These are phyloP conservation scores for Madoqua kirkii DNA, from an alignment of 2,113 vertebrate genomes.

Conservation along the genomic window DNA sequence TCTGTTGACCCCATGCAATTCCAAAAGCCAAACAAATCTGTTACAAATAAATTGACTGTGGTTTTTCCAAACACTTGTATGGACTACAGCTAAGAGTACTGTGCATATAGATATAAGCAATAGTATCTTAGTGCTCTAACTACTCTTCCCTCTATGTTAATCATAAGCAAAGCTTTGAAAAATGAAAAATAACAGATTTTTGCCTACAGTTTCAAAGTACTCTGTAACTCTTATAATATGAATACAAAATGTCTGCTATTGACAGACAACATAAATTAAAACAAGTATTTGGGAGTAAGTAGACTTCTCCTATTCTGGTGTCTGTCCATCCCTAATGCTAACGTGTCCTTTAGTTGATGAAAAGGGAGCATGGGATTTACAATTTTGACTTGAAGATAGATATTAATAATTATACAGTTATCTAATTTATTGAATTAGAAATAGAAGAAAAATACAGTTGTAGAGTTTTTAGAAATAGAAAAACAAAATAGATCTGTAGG, in stretches of 20 bases:
- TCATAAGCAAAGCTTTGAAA: slow-evolving; percentile 11
- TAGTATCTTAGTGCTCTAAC: not conserved
- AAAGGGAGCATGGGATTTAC: not conserved
- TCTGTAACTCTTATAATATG: not conserved
- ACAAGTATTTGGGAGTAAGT: not conserved
- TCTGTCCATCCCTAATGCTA: not conserved
- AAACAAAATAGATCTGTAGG: not conserved
- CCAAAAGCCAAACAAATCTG: not conserved
- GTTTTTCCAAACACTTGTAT: not conserved
- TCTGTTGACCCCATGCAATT: not conserved
- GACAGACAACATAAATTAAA: not conserved
- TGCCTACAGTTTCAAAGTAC: not conserved
- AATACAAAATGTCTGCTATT: not conserved
- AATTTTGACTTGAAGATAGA: not conserved
- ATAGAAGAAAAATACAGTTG: not conserved
- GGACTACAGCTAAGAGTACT: not conserved
- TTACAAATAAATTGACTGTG: not conserved
- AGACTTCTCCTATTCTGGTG: not conserved
- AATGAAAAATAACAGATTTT: not conserved
- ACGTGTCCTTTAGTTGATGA: not conserved
- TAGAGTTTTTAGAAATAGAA: not conserved
- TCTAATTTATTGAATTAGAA: not conserved
- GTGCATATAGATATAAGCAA: not conserved
- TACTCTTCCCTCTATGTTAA: not conserved
- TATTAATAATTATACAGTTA: not conserved